Evolutionary conservation across 2,113 vertebrate species (phyloP).

Genomic region (Macquaria ambigua): DNA sequence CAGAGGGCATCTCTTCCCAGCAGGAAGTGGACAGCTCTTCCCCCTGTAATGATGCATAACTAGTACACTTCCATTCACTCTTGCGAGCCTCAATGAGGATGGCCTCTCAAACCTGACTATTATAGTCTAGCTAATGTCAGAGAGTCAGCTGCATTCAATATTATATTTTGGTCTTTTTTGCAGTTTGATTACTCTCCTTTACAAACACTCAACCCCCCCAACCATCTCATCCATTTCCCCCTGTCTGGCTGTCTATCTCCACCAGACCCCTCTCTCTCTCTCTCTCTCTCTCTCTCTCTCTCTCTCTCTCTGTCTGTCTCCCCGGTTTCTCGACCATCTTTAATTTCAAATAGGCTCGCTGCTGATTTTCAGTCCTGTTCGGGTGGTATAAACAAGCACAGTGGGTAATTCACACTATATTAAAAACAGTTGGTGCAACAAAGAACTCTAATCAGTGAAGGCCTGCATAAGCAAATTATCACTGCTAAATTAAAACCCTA

Average conservation of each 20-base stretch:
- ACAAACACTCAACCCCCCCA: conserved; percentile 66
- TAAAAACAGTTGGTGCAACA: conserved; percentile 96
- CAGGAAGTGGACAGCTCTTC: conserved; percentile 80
- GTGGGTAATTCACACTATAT: conserved; percentile 97
- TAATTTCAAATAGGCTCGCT: conserved; percentile 88
- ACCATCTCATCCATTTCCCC: conserved; percentile 58
- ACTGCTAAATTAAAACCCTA: conserved; percentile 96
- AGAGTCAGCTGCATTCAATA: conserved; percentile 88
- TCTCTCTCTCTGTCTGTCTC: conserved; percentile 76
- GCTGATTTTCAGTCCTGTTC: conserved; percentile 92
- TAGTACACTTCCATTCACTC: conserved; percentile 88
- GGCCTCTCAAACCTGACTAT: conserved; percentile 89
- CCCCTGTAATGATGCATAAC: conserved; percentile 87
- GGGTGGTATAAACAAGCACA: conserved; percentile 95
- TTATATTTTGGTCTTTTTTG: conserved; percentile 76
- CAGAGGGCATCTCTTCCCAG: conserved; percentile 83
- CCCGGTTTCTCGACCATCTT: conserved; percentile 86
- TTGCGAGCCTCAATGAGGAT: conserved; percentile 86
- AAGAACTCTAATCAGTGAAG: conserved; percentile 93
- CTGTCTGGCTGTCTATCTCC: conserved; percentile 81
- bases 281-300: not conserved
- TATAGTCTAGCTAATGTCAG: conserved; percentile 92
- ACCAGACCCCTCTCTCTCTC: conserved; percentile 18
- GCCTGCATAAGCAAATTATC: conserved; percentile 97
- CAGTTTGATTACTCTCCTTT: conserved; percentile 72